phyloP scores from a whole-genome alignment of 2,888 invertebrate genomes.

The Mesoligia furuncula region DNA sequence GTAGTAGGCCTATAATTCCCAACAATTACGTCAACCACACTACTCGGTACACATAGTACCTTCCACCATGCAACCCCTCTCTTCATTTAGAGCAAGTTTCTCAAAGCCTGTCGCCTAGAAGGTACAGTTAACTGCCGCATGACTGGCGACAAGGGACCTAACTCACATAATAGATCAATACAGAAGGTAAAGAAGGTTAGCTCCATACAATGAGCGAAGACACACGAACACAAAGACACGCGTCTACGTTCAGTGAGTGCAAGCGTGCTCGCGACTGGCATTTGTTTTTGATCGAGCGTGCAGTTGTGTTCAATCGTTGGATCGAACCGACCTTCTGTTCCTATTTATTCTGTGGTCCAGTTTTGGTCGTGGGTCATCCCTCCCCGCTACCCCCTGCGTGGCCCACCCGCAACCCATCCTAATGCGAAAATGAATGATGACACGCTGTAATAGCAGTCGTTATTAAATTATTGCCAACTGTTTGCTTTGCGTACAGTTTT shows the following conservation, averaged over 20 bases:
- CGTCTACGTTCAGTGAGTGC: no score
- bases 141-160: slow-evolving; percentile 63
- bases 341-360: slow-evolving; percentile 13
- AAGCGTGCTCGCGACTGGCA: no score
- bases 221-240: not conserved
- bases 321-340: slow-evolving; percentile 15
- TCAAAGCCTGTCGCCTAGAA: slow-evolving; percentile 48
- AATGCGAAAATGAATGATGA: slow-evolving; percentile 82
- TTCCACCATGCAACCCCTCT: slow-evolving; percentile 9
- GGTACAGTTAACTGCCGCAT: slow-evolving; percentile 58
- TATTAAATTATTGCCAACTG: slow-evolving; percentile 76
- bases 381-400: slow-evolving; percentile 35
- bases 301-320: not conserved
- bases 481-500: slow-evolving; percentile 50
- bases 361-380: slow-evolving; percentile 59
- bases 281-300: not conserved
- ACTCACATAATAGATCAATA: not conserved
- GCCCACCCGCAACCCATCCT: slow-evolving; percentile 63
- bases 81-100: slow-evolving; percentile 51
- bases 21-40: slow-evolving; percentile 2
- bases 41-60: slow-evolving; percentile 13
- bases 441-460: slow-evolving; percentile 76
- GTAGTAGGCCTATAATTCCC: not conserved
- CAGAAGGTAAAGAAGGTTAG: slow-evolving; percentile 14
- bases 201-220: not conserved